Percentiles rank a stretch among this genome's conserved stretches.
These are phyloP conservation scores for Apostichopus californicus DNA, from an alignment of 35 echinoderm and acorn worm species.

Conservation along the genomic window DNA sequence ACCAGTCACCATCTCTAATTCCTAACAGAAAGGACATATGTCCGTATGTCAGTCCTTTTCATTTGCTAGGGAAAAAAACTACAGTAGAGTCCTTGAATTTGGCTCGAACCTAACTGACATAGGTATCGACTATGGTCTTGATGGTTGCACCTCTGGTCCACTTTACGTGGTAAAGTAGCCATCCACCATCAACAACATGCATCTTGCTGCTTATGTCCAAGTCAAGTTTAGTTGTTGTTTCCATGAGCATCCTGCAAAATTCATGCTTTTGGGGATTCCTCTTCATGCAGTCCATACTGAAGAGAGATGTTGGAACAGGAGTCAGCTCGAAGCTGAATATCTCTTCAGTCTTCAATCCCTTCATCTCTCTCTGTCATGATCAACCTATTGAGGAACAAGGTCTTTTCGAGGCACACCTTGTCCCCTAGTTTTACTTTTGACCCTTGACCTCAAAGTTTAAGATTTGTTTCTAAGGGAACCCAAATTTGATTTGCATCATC, in stretches of 20 bases:
- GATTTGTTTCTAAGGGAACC: too few species aligned
- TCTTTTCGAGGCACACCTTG: too few species aligned
- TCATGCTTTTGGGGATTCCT: background rate
- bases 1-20: too few species aligned
- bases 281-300: background rate
- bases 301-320: background rate
- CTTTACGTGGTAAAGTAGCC: slow-evolving; percentile 72
- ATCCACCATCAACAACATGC: slow-evolving; percentile 71
- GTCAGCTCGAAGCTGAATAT: background rate
- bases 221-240: background rate
- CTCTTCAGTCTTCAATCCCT: background rate
- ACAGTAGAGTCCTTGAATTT: slow-evolving; percentile 60
- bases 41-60: background rate
- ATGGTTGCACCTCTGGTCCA: slow-evolving; percentile 61
- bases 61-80: slow-evolving; percentile 21
- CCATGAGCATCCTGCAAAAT: background rate
- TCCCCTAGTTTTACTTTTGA: too few species aligned
- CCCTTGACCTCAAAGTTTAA: too few species aligned
- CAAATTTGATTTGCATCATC: too few species aligned
- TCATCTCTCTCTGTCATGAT: background rate
- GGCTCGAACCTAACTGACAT: slow-evolving; percentile 59
- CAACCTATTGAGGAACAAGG: too few species aligned
- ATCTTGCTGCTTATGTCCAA: background rate
- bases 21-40: too few species aligned
- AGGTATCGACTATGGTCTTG: slow-evolving; percentile 64